Evolutionary conservation across 1,140 invertebrate genomes (phyloP).

Genomic region (Drosophila biarmipes): DNA sequence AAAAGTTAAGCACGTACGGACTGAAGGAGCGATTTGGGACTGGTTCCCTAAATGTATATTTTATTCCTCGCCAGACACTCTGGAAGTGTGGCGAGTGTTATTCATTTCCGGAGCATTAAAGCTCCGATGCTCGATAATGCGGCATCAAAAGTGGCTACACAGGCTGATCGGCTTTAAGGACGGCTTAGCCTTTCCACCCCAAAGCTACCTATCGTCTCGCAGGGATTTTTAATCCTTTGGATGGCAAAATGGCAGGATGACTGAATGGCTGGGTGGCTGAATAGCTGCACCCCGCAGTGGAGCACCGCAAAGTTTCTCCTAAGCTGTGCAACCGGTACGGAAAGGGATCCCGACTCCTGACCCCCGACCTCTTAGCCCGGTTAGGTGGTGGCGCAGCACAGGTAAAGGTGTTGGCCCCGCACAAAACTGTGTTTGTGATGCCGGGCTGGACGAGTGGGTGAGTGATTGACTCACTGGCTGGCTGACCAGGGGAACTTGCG

Average conservation of each 20-base stretch:
- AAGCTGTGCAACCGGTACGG: not conserved
- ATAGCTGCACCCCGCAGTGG: not conserved
- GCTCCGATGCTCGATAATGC: not conserved
- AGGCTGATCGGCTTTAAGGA: not conserved
- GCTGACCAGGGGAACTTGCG: not conserved
- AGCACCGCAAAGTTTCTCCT: conserved; percentile 7
- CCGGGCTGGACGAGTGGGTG: conserved; percentile 16
- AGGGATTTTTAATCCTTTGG: conserved; percentile 17
- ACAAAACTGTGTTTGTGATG: not conserved
- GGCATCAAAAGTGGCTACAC: not conserved
- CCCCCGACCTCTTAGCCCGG: not conserved
- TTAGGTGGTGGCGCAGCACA: not conserved
- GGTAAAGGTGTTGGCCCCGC: conserved; percentile 18
- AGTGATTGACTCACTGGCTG: conserved; percentile 32
- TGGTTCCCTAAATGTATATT: not conserved
- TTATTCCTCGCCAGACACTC: not conserved
- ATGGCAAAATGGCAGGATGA: not conserved
- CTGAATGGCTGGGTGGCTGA: too few relatives aligned
- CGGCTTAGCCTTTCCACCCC: conserved; percentile 2
- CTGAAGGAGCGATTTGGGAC: not conserved
- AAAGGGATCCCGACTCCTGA: not conserved
- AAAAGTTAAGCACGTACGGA: not conserved
- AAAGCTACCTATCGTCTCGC: not conserved
- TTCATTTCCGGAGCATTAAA: not conserved
- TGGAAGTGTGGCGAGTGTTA: not conserved